Evolutionary conservation across 2,888 invertebrate species (phyloP).

Genomic region (Calameuta idolon): DNA sequence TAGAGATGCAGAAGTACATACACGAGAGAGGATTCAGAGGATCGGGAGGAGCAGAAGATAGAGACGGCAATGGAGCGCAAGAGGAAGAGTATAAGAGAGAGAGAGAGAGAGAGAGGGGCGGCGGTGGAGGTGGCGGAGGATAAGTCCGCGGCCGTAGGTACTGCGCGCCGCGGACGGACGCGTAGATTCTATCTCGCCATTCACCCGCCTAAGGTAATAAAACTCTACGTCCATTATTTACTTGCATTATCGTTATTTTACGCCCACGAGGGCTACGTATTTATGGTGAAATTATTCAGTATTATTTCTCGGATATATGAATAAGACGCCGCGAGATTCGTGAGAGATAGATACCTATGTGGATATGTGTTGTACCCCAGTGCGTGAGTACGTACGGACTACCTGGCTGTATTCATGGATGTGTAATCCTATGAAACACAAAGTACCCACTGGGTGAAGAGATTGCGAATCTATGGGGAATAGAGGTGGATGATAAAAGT

Average conservation of each 20-base stretch:
- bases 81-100: slow-evolving; percentile 15
- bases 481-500: neutral
- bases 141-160: slow-evolving; percentile 22
- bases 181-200: slow-evolving; percentile 64
- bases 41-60: slow-evolving; percentile 11
- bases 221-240: slow-evolving; percentile 65
- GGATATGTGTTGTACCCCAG: neutral
- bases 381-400: neutral
- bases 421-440: neutral
- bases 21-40: slow-evolving; percentile 11
- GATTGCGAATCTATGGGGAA: neutral
- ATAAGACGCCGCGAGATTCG: slow-evolving; percentile 59
- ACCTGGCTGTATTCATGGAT: neutral
- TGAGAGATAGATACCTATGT: slow-evolving; percentile 37
- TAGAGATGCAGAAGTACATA: neutral
- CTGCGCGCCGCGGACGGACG: slow-evolving; percentile 42
- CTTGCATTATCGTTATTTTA: slow-evolving; percentile 66
- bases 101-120: slow-evolving; percentile 25
- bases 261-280: slow-evolving; percentile 62
- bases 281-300: slow-evolving; percentile 65
- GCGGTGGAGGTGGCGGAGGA: slow-evolving; percentile 9
- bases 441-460: neutral
- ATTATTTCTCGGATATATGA: slow-evolving; percentile 62
- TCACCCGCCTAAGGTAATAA: slow-evolving; percentile 63
- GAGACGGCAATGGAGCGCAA: slow-evolving; percentile 8